Percentiles rank a stretch among this genome's conserved stretches.
Conservation (phyloP, 2,888 invertebrate species). For the Philereme transversata region DNA sequence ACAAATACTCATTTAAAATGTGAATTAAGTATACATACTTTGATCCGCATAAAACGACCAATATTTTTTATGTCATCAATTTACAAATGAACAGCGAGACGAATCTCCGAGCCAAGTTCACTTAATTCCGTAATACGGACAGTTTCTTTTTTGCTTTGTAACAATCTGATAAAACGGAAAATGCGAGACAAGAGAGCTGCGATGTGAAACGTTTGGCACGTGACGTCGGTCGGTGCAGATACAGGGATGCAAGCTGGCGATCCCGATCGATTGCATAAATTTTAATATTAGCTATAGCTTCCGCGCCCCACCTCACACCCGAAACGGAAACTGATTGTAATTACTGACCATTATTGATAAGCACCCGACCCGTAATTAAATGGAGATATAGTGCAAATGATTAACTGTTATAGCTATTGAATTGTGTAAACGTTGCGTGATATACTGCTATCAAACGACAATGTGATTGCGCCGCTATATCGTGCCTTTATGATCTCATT, state of each 20-base stretch:
- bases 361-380: slow-evolving; percentile 56
- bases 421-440: slow-evolving; percentile 41
- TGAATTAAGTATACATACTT: too few species aligned
- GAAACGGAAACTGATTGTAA: slow-evolving; percentile 44
- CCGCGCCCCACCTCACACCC: slow-evolving; percentile 31
- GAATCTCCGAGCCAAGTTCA: slow-evolving; percentile 23
- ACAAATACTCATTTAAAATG: too few species aligned
- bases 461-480: slow-evolving; percentile 38
- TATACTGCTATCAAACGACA: slow-evolving; percentile 39
- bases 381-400: slow-evolving; percentile 48
- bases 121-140: slow-evolving; percentile 27
- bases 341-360: slow-evolving; percentile 63
- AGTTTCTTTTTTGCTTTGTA: slow-evolving; percentile 32
- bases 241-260: slow-evolving; percentile 56
- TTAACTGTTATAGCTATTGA: slow-evolving; percentile 41
- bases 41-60: not conserved
- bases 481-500: slow-evolving; percentile 40
- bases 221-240: slow-evolving; percentile 49
- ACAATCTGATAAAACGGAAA: slow-evolving; percentile 46
- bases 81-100: slow-evolving; percentile 9
- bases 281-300: slow-evolving; percentile 58
- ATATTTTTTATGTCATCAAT: not conserved
- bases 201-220: slow-evolving; percentile 53
- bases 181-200: slow-evolving; percentile 39
- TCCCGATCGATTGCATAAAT: slow-evolving; percentile 66